Conservation (phyloP, 2,888 invertebrate species). For the Eupeodes latifasciatus region DNA sequence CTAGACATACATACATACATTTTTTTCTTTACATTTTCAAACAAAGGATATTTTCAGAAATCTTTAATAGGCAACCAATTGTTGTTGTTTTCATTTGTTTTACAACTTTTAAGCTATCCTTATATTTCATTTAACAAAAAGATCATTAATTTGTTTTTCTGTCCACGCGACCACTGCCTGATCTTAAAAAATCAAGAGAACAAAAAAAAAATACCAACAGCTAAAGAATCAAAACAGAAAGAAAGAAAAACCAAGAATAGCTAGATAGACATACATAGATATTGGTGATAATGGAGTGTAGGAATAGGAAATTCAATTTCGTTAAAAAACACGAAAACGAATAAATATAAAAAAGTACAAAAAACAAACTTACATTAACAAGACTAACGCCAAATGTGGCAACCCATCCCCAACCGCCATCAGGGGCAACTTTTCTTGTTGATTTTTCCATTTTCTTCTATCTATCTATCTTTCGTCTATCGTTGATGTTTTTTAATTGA, state of each 20-base stretch:
- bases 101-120: conserved; percentile 28
- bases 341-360: neutral
- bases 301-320: conserved; percentile 18
- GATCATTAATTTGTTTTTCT: conserved; percentile 50
- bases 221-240: conserved; percentile 56
- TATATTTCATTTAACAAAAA: conserved; percentile 15
- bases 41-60: conserved; percentile 27
- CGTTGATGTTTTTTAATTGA: conserved; percentile 62
- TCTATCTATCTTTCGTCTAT: conserved; percentile 3
- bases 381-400: conserved; percentile 93
- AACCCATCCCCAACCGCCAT: conserved; percentile 96
- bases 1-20: neutral
- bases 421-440: conserved; percentile 90
- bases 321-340: neutral
- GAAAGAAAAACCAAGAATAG: neutral
- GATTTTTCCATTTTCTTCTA: conserved; percentile 82
- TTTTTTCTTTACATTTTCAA: neutral
- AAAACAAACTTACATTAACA: conserved; percentile 89
- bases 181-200: conserved; percentile 31
- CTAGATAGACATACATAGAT: neutral
- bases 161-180: conserved; percentile 70
- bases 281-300: neutral
- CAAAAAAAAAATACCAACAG: neutral
- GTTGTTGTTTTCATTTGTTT: conserved; percentile 20
- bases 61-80: neutral